A percentile compares a stretch with the other conserved stretches of the same genome.
phyloP scores from a whole-genome alignment of 1,140 invertebrate species.

The Papilio aristodemus region DNA sequence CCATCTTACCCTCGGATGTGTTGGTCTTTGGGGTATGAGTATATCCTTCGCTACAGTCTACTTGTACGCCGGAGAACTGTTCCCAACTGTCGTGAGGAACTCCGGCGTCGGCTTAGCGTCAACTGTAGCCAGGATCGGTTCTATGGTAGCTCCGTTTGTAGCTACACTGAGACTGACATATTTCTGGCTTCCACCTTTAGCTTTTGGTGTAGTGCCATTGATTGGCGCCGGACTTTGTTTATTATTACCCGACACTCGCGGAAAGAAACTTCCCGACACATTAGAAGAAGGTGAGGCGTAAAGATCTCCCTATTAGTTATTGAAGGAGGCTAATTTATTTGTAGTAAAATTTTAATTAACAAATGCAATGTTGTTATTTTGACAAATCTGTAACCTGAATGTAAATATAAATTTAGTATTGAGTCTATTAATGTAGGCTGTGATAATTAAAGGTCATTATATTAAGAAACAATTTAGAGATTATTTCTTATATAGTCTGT shows the following conservation, averaged over 20 bases:
- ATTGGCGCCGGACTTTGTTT: slow-evolving; percentile 83
- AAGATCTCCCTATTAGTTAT: slow-evolving; percentile 23
- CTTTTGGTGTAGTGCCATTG: slow-evolving; percentile 85
- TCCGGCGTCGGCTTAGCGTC: slow-evolving; percentile 81
- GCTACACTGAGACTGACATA: slow-evolving; percentile 65
- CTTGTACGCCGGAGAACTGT: slow-evolving; percentile 82
- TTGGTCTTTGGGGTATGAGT: slow-evolving; percentile 83
- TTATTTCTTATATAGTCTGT: not conserved
- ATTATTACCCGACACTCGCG: slow-evolving; percentile 83
- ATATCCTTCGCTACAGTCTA: slow-evolving; percentile 82
- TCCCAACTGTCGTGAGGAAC: slow-evolving; percentile 82
- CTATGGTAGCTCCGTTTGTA: slow-evolving; percentile 81
- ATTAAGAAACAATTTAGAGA: not conserved
- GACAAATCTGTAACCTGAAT: not conserved
- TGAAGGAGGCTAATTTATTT: slow-evolving; percentile 26
- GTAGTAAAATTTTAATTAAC: slow-evolving; percentile 35
- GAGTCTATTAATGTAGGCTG: slow-evolving; percentile 59
- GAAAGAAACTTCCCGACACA: slow-evolving; percentile 72
- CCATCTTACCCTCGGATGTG: slow-evolving; percentile 79
- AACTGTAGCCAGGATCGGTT: slow-evolving; percentile 81
- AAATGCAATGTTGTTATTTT: not conserved
- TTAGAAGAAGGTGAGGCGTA: slow-evolving; percentile 73
- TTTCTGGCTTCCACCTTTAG: slow-evolving; percentile 83
- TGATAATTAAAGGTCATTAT: slow-evolving; percentile 49
- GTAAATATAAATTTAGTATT: slow-evolving; percentile 3